A percentile compares a stretch with the other conserved stretches of the same genome.
Conservation (phyloP, 2,888 invertebrate genomes). For the Leucophenga montana region DNA sequence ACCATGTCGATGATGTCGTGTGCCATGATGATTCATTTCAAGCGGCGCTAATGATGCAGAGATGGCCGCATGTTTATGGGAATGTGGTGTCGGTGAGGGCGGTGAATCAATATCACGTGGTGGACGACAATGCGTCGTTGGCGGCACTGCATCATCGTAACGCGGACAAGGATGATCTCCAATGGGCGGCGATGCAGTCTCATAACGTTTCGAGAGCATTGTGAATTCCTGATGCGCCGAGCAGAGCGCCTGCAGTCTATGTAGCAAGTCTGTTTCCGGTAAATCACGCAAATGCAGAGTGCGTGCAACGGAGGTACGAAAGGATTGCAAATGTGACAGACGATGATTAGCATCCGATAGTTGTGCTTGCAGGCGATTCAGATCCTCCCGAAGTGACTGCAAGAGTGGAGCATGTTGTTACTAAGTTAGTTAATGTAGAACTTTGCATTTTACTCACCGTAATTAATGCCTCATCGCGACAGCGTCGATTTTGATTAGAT, state of each 20-base stretch:
- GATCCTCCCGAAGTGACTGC: conserved; percentile 82
- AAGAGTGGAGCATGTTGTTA: conserved; percentile 33
- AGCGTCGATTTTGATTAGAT: conserved; percentile 69
- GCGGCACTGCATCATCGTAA: conserved; percentile 69
- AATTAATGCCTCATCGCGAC: conserved; percentile 71
- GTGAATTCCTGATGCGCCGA: conserved; percentile 92
- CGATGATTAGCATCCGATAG: conserved; percentile 83
- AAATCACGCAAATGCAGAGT: conserved; percentile 82
- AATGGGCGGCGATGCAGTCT: conserved; percentile 72
- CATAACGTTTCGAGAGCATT: conserved; percentile 84
- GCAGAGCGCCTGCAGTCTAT: conserved; percentile 86
- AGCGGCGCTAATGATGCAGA: conserved; percentile 20
- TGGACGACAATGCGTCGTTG: conserved; percentile 68
- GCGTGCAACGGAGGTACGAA: conserved; percentile 83
- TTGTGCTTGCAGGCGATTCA: conserved; percentile 82
- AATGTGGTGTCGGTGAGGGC: conserved; percentile 31
- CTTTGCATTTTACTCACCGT: conserved; percentile 65
- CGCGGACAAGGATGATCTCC: conserved; percentile 71
- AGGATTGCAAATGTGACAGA: conserved; percentile 85
- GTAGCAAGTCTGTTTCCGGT: conserved; percentile 84
- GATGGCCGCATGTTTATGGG: conserved; percentile 37
- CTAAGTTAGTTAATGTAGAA: neutral
- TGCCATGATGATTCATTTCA: conserved; percentile 25
- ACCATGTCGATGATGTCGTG: conserved; percentile 29
- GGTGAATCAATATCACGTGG: conserved; percentile 59